Base-by-base conservation (phyloP, 2,113 vertebrate species). In the Hemiscyllium ocellatum region DNA sequence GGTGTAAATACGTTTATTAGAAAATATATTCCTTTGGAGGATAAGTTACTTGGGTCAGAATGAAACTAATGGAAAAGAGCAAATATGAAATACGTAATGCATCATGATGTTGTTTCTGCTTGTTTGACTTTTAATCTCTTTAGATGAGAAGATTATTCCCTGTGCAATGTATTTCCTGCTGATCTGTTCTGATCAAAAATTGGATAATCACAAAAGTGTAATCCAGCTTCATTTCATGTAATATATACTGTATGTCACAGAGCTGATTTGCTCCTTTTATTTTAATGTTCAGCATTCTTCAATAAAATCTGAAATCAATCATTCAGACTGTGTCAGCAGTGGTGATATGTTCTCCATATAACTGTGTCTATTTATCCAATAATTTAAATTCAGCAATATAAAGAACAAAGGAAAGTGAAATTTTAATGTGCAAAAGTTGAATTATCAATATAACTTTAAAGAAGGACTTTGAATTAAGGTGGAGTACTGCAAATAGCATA, bases 41-140 rank as follows among this genome's bases (percentile, higher is more conserved):
- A 76, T 37, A 52, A 95, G n/a, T 72, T 47, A 52, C 69, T 65
- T 50, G 17, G 42, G 37, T 52, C 68, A 72, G 66, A 95, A 95
- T 95, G 72, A 19, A 94, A 29, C 47, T 20, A 61, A 65, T 70
- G 26, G 52, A 89, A 95, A 42, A 93, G 33, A 76, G 42, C 68
- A 95, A 93, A 61, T 72, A 7, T 72, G 47, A 66, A 50, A 47
- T 76, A 13, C 47, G 52, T 72, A 95, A 95, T 72, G 42, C 24
- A 50, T 69, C 37, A 94, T 69, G 66, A 76, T 70, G 69, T 26
- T 72, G 47, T 72, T 70, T 50, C 69, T 17, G 47, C 69, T 95
- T 76, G 94, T 95, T 95, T 95, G 42, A 72, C 94, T 70, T 50
- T 95, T 72, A 72, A 70, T 52, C 69, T 50, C 72, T 72, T 95